Evolutionary conservation across 2,797 vertebrate species (phyloP), one percentile per base, ranked within the genome.

Genomic region (Poecilia wingei): DNA sequence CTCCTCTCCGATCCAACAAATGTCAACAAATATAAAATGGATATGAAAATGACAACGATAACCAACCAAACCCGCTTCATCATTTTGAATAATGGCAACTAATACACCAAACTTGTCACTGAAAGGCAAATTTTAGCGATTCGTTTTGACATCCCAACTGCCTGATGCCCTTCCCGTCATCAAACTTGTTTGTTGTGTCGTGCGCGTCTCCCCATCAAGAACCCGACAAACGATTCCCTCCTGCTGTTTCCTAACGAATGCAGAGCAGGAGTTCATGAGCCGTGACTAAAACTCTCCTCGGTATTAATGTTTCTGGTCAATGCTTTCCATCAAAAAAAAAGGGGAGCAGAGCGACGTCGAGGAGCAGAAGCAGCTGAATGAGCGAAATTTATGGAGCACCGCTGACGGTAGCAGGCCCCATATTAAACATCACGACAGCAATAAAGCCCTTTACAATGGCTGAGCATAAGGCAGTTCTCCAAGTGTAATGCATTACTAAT

Each of bases 251-350:
- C 81, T 84, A 88, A 88, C 68, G 71, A 84, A 86, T 69, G 84
- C 88, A 88, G 85, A 91, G 82, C 79, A 86, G 91, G 79, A 88
- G 87, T 93, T 94, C 92, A 94, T 94, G 92, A 84, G 78, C 77
- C 76, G 55, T 90, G 90, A 92, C 92, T 93, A 91, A 93, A 94
- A 88, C 91, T 87, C 84, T 91, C 88, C 79, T 87, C 88, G 83
- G 94, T 91, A 89, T 94, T 88, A 91, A 93, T 89, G 91, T 84
- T 83, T 84, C 90, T 88, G 89, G 92, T 92, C 93, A 86, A 88
- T 86, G 90, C 75, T 84, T 81, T 89, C 90, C 88, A 89, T 95
- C 91, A 87, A 85, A 89, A 53, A 53, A 90, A 53, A 90, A 57
- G 16, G n/a, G 85, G 70, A 83, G 87, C 86, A 51, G 61, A 80